Evolutionary conservation across 2,113 vertebrate genomes (phyloP), one percentile per base, ranked within the genome.

Genomic region (Lasiurus borealis): DNA sequence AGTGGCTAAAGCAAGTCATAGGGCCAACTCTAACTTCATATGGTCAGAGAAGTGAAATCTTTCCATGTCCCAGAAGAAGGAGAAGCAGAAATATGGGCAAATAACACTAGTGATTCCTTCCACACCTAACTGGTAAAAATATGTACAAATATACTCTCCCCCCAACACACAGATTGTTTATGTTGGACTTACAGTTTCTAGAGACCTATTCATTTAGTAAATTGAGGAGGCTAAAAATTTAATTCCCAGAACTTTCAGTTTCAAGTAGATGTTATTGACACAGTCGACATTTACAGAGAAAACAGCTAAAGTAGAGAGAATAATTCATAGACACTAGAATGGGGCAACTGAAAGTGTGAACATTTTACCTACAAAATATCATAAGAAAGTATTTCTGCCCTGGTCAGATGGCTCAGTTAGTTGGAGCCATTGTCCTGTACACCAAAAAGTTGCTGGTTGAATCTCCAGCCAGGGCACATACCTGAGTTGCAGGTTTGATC

Each of bases 1-100:
- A n/a, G 29, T 92, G 75, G 81, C 57, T 91, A n/a, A 83, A 85
- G 89, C 34, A 59, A 73, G 52, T 86, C 78, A 77, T 44, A 14
- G 40, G 31, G 40, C 75, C 77, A 80, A 34, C 5, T 73, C 15
- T 80, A 84, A 87, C 40, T 95, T 50, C 40, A 52, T 14, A 48
- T 5, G 6, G 31, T 29, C 64, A 34, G 50, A 62, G 19, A 44
- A 36, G 18, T 13, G 50, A 78, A 64, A 62, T 69, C 5, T 93
- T 34, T 8, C 7, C 80, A 44, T 6, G 15, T 73, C n/a, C 50
- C 50, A 34, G 57, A 50, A 84, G 57, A 15, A 44, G 10, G 8
- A 78, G 34, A 72, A 87, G 48, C 9, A 40, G 62, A 69, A 91
- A 80, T 57, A 31, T 9, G 62, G 11, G 36, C 36, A 34, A 96